These are phyloP conservation scores for Mus pahari DNA, from an alignment of 2,113 vertebrate genomes.

Conservation along the genomic window DNA sequence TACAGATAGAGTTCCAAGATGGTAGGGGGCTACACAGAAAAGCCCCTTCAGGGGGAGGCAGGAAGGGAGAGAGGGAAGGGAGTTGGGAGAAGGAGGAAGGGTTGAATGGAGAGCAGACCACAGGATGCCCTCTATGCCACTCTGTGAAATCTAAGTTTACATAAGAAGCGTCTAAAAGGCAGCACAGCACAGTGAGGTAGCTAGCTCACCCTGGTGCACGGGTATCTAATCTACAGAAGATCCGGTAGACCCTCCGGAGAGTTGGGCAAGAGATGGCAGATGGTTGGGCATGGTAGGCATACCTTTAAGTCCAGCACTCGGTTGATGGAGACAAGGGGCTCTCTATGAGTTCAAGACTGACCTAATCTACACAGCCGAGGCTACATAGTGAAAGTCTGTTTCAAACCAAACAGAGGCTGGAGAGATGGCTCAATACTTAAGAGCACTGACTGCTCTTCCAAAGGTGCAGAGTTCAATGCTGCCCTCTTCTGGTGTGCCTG, in stretches of 20 bases:
- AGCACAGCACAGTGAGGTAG: neutral
- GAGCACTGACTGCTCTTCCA: too few relatives aligned
- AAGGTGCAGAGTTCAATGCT: too few relatives aligned
- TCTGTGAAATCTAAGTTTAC: neutral
- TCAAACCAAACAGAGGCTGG: neutral
- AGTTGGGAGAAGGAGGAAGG: neutral
- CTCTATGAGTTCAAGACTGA: neutral
- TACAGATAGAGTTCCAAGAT: neutral
- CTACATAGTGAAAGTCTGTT: neutral
- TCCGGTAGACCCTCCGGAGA: neutral
- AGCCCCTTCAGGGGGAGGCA: neutral
- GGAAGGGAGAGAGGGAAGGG: neutral
- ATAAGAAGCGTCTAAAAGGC: neutral
- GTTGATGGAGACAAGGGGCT: neutral
- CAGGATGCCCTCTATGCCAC: neutral
- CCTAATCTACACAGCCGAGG: neutral
- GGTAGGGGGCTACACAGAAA: neutral
- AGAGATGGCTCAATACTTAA: too few relatives aligned
- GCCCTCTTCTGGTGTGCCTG: too few relatives aligned
- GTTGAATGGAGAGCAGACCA: neutral
- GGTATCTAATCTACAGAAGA: neutral
- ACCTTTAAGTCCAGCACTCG: neutral
- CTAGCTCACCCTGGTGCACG: neutral
- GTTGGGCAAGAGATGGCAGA: neutral
- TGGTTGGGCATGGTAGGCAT: neutral